phyloP scores from a whole-genome alignment of 2,113 vertebrate species.

The Passer domesticus region DNA sequence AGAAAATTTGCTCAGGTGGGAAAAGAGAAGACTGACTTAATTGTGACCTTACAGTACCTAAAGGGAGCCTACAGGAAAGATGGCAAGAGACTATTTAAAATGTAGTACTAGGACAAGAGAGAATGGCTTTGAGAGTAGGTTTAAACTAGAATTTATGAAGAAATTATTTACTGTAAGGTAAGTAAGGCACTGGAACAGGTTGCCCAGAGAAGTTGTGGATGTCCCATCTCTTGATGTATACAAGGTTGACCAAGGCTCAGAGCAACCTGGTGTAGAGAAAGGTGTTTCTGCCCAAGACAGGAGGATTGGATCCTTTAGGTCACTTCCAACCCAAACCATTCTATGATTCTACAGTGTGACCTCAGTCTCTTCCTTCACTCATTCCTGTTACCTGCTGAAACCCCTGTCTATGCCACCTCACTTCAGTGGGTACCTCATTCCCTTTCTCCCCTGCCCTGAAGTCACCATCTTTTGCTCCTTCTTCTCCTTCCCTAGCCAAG shows the following conservation, averaged over 20 bases:
- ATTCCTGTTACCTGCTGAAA: neutral
- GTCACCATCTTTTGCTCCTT: neutral
- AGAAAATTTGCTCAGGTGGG: neutral
- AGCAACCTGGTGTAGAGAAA: neutral
- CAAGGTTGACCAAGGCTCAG: neutral
- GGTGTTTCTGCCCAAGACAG: neutral
- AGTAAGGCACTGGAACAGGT: neutral
- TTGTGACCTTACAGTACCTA: neutral
- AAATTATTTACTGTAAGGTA: neutral
- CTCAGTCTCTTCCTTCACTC: neutral
- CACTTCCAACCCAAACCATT: neutral
- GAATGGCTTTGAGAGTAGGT: neutral
- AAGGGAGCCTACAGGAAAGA: neutral
- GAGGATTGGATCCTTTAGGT: neutral
- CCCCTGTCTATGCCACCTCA: neutral
- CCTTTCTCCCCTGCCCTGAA: neutral
- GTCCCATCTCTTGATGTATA: neutral
- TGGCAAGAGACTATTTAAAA: neutral
- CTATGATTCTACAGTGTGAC: fast-evolving
- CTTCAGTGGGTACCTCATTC: neutral
- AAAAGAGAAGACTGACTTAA: neutral
- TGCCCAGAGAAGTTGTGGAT: neutral
- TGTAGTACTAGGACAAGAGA: neutral
- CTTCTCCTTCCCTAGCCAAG: neutral
- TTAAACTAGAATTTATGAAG: neutral